Evolutionary conservation across 2,888 invertebrate genomes (phyloP), one percentile per base, ranked within the genome.

Genomic region (Neocrepidodera transversa): DNA sequence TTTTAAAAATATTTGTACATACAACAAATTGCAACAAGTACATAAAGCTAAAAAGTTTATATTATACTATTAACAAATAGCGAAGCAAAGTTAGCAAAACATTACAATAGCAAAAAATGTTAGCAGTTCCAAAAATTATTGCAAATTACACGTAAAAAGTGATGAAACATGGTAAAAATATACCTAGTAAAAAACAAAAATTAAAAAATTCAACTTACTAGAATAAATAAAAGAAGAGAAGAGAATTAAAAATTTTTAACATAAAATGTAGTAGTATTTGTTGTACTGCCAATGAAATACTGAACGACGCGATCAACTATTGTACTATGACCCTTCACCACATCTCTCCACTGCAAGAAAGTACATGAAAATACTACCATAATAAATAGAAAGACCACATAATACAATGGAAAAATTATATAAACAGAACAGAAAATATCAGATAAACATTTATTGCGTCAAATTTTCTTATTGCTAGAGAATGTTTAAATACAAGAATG

Each of bases 231-330:
- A 82, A 84, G 79, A 82, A 70, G 66, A 64, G 68, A 60, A 54
- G 67, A 62, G 50, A 64, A 68, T 71, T 72, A 71, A 68, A 67
- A 72, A 78, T 84, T 83, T 76, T 84, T 84, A 78, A 85, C 85
- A 81, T 85, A 85, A 84, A 85, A 85, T 79, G 85, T 85, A 76
- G 85, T 84, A 65, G 83, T 83, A 82, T 84, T 84, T 80, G 84
- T 82, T 76, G 84, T 80, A 74, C 83, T 82, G 81, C 84, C 84
- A 78, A 84, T 82, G 84, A 85, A 85, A 83, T 84, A 85, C 74
- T 85, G 84, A 78, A 84, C 84, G 83, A 85, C 82, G 81, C 84
- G 82, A 82, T 84, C 83, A 78, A 84, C 83, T 78, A 84, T 83
- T 80, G 83, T 84, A 80, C 84, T 83, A 58, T 69, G 68, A 68